phyloP scores from a whole-genome alignment of 1,140 invertebrate species.

The Tetragonula clypearis region DNA sequence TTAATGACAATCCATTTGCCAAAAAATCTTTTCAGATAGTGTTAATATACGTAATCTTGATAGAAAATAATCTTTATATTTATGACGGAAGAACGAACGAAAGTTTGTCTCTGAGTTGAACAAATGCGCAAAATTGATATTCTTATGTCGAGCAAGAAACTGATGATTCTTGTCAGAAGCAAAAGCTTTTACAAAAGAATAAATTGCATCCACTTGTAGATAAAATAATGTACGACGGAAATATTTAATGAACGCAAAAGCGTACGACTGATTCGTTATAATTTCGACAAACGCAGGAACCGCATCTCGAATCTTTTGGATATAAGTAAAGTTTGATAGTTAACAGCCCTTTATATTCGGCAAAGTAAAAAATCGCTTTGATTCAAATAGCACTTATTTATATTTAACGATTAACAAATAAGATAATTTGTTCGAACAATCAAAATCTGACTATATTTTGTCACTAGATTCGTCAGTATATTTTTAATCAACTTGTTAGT shows the following conservation, averaged over 20 bases:
- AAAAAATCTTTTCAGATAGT: background rate
- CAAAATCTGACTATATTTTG: background rate
- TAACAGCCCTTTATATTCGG: background rate
- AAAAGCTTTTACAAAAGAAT: constrained; percentile 40
- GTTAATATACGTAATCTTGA: too few relatives aligned
- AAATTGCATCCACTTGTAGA: constrained; percentile 17
- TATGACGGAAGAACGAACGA: background rate
- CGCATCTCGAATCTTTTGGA: too few relatives aligned
- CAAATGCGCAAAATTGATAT: background rate
- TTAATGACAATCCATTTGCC: background rate
- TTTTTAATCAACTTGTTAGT: too few relatives aligned
- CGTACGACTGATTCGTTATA: background rate
- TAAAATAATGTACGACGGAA: background rate
- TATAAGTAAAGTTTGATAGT: too few relatives aligned
- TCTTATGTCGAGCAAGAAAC: background rate
- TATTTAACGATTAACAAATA: background rate
- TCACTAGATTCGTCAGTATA: background rate
- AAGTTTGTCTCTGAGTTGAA: background rate
- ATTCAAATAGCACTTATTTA: background rate
- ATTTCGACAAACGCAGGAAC: background rate
- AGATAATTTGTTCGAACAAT: constrained; percentile 3
- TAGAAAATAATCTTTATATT: background rate
- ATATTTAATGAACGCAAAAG: background rate
- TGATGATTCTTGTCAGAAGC: background rate
- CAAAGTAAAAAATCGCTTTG: background rate